Base-by-base conservation (phyloP, 2,113 vertebrate genomes). In the Lophochroa leadbeateri region DNA sequence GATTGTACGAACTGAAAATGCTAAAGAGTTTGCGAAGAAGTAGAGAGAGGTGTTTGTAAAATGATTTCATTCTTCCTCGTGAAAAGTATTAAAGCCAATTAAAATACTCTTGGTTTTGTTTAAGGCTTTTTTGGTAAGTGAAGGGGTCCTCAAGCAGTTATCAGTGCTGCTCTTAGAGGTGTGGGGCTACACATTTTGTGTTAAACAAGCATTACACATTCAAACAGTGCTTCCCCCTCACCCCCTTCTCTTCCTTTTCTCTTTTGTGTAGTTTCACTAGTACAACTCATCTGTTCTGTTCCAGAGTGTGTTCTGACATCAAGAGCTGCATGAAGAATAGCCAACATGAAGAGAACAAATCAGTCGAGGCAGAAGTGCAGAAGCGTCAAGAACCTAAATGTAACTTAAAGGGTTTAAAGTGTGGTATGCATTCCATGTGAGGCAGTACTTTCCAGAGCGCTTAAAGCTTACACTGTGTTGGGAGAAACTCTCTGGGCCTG, bases 321-420 rank as follows among this genome's bases (percentile, higher is more conserved):
- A 92, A n/a, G 86, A 91, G 84, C 92, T 95, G 84, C 63, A 49
- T 74, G 92, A 96, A 95, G 94, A 95, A 79, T 92, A 96, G 93
- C 93, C 91, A 91, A 68, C 78, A 82, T 89, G 90, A 90, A 90
- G 94, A 96, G 85, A 92, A 49, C 82, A 95, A 81, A 88, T 94
- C 90, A 95, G 92, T 72, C 92, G 88, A 96, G 94, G 92, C 94
- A 96, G 92, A 96, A 96, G 92, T 88, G 88, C 94, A 94, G 94
- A 82, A 94, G 84, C 67, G 1, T 67, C 96, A 94, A 82, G 93
- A 94, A 81, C 76, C 90, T 65, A 94, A 97, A 93, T 86, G 82
- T 96, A 94, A 95, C 95, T 93, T 83, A 75, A 96, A 80, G 92
- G 88, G 68, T 49, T 96, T 63, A 43, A 92, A 78, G 63, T 53